A percentile compares a stretch with the other conserved stretches of the same genome.
Evolutionary conservation across 2,113 vertebrate species (phyloP).

Genomic region (Aegypius monachus): DNA sequence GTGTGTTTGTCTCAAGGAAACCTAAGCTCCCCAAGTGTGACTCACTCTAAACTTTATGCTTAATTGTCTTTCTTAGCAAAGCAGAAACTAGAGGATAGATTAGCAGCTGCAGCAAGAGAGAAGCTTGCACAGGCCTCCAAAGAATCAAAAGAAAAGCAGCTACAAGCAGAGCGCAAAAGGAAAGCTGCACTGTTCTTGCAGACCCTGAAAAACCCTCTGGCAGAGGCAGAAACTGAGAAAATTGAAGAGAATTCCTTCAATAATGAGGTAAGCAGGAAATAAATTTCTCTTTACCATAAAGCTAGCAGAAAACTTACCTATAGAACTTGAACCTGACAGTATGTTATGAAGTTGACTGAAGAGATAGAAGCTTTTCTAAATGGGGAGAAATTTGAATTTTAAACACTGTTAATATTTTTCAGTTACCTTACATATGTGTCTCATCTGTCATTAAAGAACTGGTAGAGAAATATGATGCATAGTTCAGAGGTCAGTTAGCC

Average conservation of each 20-base stretch:
- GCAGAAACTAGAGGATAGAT: slow-evolving; percentile 94
- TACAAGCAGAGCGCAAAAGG: slow-evolving; percentile 94
- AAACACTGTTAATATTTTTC: not conserved
- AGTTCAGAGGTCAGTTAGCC: not conserved
- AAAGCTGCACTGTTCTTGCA: slow-evolving; percentile 95
- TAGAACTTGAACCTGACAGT: not conserved
- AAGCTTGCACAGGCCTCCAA: slow-evolving; percentile 98
- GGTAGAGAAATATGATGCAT: not conserved
- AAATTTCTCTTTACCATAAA: not conserved
- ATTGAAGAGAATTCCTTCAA: slow-evolving; percentile 74
- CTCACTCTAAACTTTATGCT: not conserved
- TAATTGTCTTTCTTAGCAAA: slow-evolving; percentile 79
- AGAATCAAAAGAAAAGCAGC: slow-evolving; percentile 97
- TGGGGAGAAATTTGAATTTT: not conserved
- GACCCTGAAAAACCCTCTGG: slow-evolving; percentile 83
- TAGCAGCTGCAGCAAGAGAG: slow-evolving; percentile 94
- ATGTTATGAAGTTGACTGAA: not conserved
- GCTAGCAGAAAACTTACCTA: not conserved
- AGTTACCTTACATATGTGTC: not conserved
- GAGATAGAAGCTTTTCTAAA: not conserved
- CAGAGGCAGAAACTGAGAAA: slow-evolving; percentile 82
- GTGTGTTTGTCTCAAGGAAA: not conserved
- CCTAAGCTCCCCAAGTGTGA: not conserved
- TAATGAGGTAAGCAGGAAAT: slow-evolving; percentile 76
- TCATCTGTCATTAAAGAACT: not conserved